phyloP scores from a whole-genome alignment of 2,113 vertebrate genomes.

The Notiomystis cincta region DNA sequence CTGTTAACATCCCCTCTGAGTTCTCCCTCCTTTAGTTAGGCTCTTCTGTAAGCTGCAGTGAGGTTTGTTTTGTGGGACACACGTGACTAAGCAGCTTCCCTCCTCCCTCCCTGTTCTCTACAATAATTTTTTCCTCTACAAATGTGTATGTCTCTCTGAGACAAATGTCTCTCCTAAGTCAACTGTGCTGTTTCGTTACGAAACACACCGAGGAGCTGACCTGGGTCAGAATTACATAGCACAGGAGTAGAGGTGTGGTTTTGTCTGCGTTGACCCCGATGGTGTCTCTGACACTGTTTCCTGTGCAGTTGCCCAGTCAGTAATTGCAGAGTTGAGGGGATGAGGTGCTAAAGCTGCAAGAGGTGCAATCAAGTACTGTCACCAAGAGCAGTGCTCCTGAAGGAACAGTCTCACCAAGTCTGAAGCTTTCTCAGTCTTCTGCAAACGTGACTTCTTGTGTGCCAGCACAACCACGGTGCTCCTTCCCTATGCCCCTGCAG shows the following conservation, averaged over 20 bases:
- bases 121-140: not conserved
- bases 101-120: not conserved
- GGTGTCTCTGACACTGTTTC: not conserved
- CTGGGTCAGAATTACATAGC: not conserved
- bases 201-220: not conserved
- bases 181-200: not conserved
- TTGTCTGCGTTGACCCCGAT: fast-evolving
- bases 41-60: not conserved
- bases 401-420: not conserved
- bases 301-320: not conserved
- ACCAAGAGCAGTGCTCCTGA: not conserved
- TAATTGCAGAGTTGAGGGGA: not conserved
- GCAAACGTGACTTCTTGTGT: not conserved
- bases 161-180: not conserved
- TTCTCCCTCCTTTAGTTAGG: not conserved
- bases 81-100: not conserved
- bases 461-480: not conserved
- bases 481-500: not conserved
- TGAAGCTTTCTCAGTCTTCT: not conserved
- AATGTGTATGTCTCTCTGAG: not conserved
- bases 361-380: not conserved
- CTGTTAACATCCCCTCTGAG: not conserved
- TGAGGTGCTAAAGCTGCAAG: not conserved
- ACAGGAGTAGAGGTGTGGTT: not conserved
- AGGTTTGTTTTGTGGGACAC: not conserved